Conservation (phyloP, 2,888 invertebrate species). For the Aleiodes testaceus region DNA sequence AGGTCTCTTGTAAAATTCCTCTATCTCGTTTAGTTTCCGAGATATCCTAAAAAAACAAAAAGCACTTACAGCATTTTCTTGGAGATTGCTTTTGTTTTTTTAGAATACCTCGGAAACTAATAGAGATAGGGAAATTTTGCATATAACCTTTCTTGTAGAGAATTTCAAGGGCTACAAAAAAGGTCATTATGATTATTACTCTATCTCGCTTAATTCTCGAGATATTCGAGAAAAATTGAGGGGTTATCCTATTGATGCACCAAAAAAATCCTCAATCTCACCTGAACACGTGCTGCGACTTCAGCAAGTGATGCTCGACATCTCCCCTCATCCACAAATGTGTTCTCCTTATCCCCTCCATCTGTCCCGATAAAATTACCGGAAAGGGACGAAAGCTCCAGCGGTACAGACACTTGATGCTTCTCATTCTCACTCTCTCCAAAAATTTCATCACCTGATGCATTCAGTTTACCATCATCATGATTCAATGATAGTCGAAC, state of each 20-base stretch:
- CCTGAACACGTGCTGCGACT: slow-evolving; percentile 56
- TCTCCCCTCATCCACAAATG: slow-evolving; percentile 39
- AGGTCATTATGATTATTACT: too few relatives aligned
- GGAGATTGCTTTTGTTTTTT: too few relatives aligned
- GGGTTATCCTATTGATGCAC: neutral
- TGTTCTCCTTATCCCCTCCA: slow-evolving; percentile 35
- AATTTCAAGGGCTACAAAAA: too few relatives aligned
- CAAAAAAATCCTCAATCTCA: slow-evolving; percentile 42
- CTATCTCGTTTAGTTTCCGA: too few relatives aligned
- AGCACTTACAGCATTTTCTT: too few relatives aligned
- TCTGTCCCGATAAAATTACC: slow-evolving; percentile 40
- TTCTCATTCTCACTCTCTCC: slow-evolving; percentile 45
- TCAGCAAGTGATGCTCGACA: slow-evolving; percentile 42
- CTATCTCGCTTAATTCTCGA: too few relatives aligned
- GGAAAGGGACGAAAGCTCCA: slow-evolving; percentile 51
- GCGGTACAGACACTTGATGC: slow-evolving; percentile 51
- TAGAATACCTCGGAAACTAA: too few relatives aligned
- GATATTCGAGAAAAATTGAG: too few relatives aligned
- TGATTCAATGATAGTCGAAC: slow-evolving; percentile 40
- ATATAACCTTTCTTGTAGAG: too few relatives aligned
- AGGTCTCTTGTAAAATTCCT: too few relatives aligned
- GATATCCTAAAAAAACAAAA: too few relatives aligned
- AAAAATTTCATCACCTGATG: slow-evolving; percentile 27
- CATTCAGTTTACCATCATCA: neutral
- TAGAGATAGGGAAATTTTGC: too few relatives aligned